Conservation (phyloP, 2,888 invertebrate genomes). For the Lumbricus terrestris region DNA sequence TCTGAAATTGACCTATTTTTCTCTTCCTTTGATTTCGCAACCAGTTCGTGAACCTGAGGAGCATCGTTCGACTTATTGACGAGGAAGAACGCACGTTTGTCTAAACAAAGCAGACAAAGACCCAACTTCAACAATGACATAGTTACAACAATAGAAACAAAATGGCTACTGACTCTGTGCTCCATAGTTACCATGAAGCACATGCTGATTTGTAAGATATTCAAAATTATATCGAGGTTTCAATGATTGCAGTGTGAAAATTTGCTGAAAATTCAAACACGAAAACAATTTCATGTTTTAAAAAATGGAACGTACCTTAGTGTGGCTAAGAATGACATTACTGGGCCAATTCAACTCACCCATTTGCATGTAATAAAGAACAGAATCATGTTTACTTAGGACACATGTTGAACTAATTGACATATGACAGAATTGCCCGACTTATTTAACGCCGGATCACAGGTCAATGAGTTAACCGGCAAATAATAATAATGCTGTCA, state of each 20-base stretch:
- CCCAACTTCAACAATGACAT: not conserved
- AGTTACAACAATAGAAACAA: not conserved
- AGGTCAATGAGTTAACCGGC: not conserved
- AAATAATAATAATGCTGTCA: not conserved
- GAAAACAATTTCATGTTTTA: not conserved
- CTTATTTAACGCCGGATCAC: not conserved
- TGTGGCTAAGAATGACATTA: not conserved
- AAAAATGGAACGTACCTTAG: not conserved
- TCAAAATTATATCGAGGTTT: too few relatives aligned
- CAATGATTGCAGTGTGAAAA: too few relatives aligned
- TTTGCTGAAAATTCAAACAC: too few relatives aligned
- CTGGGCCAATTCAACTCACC: not conserved
- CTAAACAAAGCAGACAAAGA: conserved; percentile 40
- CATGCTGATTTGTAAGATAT: too few relatives aligned
- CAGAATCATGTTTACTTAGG: not conserved
- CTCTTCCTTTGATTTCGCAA: conserved; percentile 75
- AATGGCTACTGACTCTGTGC: not conserved
- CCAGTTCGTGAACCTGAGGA: conserved; percentile 78
- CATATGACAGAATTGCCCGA: not conserved
- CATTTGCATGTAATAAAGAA: not conserved
- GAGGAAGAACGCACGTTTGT: conserved; percentile 80
- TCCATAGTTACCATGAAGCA: not conserved
- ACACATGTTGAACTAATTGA: not conserved
- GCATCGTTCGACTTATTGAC: conserved; percentile 69
- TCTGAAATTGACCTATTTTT: conserved; percentile 68